These are phyloP conservation scores for Pygocentrus nattereri DNA, from an alignment of 2,797 vertebrate species.

Conservation along the genomic window DNA sequence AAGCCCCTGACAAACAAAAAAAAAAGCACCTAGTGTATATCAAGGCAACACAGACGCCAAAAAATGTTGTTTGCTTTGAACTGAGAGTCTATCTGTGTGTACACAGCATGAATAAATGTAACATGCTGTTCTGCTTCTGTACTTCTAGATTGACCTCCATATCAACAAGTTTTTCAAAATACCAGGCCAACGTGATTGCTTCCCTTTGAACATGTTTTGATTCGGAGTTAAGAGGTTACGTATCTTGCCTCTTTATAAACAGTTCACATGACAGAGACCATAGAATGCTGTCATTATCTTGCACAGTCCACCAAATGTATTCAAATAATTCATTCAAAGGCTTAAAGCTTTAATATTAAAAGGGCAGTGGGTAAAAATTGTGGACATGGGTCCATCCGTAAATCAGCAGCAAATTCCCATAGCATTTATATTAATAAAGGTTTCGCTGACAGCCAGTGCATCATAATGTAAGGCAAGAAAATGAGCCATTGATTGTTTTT, in stretches of 20 bases:
- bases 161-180: slow-evolving; percentile 5
- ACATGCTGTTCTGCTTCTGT: slow-evolving; percentile 23
- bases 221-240: neutral
- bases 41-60: neutral
- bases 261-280: neutral
- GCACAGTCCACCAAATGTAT: neutral
- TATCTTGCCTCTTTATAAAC: neutral
- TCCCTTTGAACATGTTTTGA: neutral
- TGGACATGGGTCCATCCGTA: neutral
- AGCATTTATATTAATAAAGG: slow-evolving; percentile 6
- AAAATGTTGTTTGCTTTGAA: slow-evolving; percentile 25
- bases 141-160: slow-evolving; percentile 4
- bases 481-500: slow-evolving; percentile 20
- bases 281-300: neutral
- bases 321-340: too few species aligned
- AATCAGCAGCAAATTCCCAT: neutral
- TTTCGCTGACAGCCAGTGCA: slow-evolving; percentile 1
- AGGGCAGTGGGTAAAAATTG: neutral
- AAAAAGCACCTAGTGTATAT: slow-evolving; percentile 7
- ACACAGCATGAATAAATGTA: slow-evolving; percentile 20
- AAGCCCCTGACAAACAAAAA: slow-evolving; percentile 17
- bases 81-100: slow-evolving; percentile 13
- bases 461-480: slow-evolving; percentile 14
- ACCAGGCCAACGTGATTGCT: neutral
- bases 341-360: neutral